Percentiles rank a stretch among this genome's conserved stretches.
These are phyloP conservation scores for Bagarius yarrelli DNA, from an alignment of 2,113 vertebrate genomes.

Conservation along the genomic window DNA sequence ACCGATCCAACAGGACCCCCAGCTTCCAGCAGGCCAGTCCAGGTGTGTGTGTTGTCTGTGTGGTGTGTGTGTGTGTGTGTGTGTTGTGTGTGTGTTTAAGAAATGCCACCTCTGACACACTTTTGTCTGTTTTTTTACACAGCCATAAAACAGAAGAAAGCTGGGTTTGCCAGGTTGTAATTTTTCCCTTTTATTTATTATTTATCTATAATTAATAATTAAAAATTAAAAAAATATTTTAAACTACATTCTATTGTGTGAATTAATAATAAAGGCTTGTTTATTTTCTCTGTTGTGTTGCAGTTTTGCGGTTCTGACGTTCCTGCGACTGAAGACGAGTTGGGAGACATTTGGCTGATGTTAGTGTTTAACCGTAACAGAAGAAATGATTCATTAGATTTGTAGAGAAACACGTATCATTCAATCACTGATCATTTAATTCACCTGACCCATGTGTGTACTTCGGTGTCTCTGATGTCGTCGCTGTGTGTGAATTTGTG, in stretches of 20 bases:
- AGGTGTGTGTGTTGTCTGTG: slow-evolving; percentile 49
- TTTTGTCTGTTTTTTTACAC: neutral
- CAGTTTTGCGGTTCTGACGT: neutral
- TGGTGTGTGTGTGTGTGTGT: slow-evolving; percentile 2
- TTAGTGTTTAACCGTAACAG: neutral
- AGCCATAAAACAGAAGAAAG: slow-evolving; percentile 7
- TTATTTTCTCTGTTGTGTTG: neutral
- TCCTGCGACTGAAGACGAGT: neutral
- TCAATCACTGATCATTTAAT: no score
- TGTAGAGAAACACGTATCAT: neutral
- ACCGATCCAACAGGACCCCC: slow-evolving; percentile 59
- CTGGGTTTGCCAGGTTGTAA: slow-evolving; percentile 6
- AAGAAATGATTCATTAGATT: neutral
- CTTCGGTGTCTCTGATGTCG: neutral
- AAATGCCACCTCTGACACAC: neutral
- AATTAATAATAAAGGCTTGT: neutral
- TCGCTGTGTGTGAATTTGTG: slow-evolving; percentile 5
- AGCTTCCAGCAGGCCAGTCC: slow-evolving; percentile 60
- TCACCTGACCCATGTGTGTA: neutral
- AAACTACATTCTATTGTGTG: neutral
- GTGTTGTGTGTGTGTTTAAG: neutral
- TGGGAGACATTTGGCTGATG: neutral
- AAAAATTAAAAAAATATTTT: neutral
- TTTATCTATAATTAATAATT: neutral
- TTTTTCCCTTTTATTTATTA: neutral